Evolutionary conservation across 2,888 invertebrate genomes (phyloP).

Genomic region (Drosophila acutilabella): DNA sequence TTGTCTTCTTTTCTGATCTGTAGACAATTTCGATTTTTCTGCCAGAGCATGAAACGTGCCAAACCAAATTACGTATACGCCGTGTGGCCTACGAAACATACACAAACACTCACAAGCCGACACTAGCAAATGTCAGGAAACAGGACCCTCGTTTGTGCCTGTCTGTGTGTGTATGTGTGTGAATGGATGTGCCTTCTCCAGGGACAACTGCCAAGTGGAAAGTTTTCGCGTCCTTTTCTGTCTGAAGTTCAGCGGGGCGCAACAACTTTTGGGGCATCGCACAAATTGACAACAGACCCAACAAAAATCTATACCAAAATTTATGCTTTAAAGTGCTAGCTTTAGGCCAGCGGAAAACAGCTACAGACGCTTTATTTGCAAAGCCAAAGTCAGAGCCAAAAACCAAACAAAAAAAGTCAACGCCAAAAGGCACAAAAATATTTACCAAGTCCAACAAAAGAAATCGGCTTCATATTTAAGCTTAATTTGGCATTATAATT

Average conservation of each 20-base stretch:
- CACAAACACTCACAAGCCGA: slow-evolving; percentile 15
- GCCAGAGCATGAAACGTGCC: slow-evolving; percentile 14
- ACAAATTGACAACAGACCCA: slow-evolving; percentile 55
- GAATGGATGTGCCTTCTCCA: slow-evolving; percentile 14
- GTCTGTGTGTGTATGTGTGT: slow-evolving; percentile 10
- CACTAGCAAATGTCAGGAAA: slow-evolving; percentile 1
- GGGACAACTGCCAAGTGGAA: slow-evolving; percentile 66
- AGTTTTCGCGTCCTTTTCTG: slow-evolving; percentile 67
- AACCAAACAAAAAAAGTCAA: slow-evolving; percentile 26
- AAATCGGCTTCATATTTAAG: background rate
- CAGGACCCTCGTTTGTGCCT: background rate
- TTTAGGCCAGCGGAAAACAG: slow-evolving; percentile 22
- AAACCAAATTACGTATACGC: slow-evolving; percentile 65
- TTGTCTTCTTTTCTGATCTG: slow-evolving; percentile 37
- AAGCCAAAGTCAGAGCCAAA: slow-evolving; percentile 11
- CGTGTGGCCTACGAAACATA: slow-evolving; percentile 39
- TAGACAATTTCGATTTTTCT: slow-evolving; percentile 38
- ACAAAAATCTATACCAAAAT: slow-evolving; percentile 39
- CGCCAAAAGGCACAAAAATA: slow-evolving; percentile 17
- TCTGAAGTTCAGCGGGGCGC: slow-evolving; percentile 72
- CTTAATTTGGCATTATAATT: slow-evolving; percentile 27
- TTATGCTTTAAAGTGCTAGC: slow-evolving; percentile 45
- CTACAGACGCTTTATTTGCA: slow-evolving; percentile 19
- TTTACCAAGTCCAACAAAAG: slow-evolving; percentile 1
- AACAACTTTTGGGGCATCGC: slow-evolving; percentile 60